Percentiles rank a stretch among this genome's conserved stretches.
phyloP scores from a whole-genome alignment of 2,888 invertebrate genomes.

The Lepidonotus clava region DNA sequence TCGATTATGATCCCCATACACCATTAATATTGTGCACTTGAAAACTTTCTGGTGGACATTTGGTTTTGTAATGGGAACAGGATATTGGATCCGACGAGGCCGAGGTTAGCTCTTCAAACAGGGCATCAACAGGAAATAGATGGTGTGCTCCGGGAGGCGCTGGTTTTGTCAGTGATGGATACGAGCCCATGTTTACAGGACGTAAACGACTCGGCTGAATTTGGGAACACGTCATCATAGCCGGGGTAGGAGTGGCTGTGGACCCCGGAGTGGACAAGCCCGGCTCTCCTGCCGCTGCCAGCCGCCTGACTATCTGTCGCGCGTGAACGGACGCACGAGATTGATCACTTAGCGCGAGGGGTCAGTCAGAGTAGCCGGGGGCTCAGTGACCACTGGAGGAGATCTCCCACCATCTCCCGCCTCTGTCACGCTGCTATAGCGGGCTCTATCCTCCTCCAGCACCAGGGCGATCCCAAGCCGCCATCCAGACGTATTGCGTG shows the following conservation, averaged over 20 bases:
- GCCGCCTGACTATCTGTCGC: not conserved
- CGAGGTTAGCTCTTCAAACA: too few species aligned
- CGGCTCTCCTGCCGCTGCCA: not conserved
- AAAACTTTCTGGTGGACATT: too few species aligned
- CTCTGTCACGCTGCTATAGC: not conserved
- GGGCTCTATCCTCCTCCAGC: too few species aligned
- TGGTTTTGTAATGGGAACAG: not conserved
- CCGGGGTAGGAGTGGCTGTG: not conserved
- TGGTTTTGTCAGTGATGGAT: constrained; percentile 4
- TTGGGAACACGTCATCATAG: not conserved
- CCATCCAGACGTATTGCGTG: too few species aligned
- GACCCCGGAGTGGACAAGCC: not conserved
- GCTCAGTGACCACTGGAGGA: not conserved
- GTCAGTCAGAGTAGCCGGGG: not conserved
- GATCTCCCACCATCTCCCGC: not conserved
- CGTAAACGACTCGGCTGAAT: not conserved
- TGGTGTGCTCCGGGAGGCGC: too few species aligned
- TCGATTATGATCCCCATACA: too few species aligned
- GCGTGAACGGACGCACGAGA: not conserved
- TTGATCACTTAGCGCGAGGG: not conserved
- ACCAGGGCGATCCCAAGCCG: too few species aligned
- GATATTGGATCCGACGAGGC: not conserved
- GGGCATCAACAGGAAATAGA: not conserved
- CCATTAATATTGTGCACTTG: too few species aligned
- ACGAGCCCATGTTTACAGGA: not conserved